Percentiles rank a stretch among this genome's conserved stretches.
Evolutionary conservation across 2,888 invertebrate genomes (phyloP).

Genomic region (Thecophora atra): DNA sequence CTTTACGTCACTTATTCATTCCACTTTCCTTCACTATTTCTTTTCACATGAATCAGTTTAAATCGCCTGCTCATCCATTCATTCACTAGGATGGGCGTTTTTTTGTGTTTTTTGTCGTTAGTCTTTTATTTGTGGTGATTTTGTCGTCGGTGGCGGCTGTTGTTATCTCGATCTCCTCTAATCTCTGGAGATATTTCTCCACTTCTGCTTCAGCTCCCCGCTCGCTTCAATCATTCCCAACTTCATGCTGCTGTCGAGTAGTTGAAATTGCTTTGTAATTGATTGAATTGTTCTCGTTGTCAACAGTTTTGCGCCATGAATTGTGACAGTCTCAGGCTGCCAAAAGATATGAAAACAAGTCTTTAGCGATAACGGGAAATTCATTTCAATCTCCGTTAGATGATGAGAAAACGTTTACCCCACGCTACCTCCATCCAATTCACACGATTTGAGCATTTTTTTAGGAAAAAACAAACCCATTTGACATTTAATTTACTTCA

Average conservation of each 20-base stretch:
- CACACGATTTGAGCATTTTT: no score
- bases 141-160: not conserved
- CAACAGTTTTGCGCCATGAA: constrained; percentile 18
- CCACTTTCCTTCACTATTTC: not conserved
- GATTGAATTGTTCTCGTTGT: constrained; percentile 39
- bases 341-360: constrained; percentile 8
- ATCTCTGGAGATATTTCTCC: not conserved
- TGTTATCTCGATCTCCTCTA: not conserved
- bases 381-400: not conserved
- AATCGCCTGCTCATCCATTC: not conserved
- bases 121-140: not conserved
- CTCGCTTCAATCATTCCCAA: not conserved
- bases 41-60: not conserved
- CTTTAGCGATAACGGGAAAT: not conserved
- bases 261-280: constrained; percentile 43
- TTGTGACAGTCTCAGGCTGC: not conserved
- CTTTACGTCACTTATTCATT: no score
- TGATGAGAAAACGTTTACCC: no score
- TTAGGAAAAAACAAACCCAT: no score
- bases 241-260: not conserved
- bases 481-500: no score
- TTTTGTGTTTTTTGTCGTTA: not conserved
- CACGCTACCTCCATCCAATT: no score
- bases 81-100: not conserved
- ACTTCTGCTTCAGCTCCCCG: not conserved